Percentiles rank a stretch among this genome's conserved stretches.
These are phyloP conservation scores for Thermophis baileyi DNA, from an alignment of 2,113 vertebrate species.

Conservation along the genomic window DNA sequence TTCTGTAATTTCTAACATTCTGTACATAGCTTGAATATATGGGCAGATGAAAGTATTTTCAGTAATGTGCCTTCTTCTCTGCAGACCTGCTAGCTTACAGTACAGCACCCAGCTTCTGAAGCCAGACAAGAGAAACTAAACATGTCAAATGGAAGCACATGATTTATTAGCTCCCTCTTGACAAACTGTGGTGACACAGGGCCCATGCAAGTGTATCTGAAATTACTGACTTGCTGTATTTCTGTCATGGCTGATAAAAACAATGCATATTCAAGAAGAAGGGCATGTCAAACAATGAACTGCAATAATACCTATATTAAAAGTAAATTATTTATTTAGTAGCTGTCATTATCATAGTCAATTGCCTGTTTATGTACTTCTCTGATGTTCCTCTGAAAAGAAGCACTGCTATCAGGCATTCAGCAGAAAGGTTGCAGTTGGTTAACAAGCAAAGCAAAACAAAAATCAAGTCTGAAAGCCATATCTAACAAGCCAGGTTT, in stretches of 20 bases:
- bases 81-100: slow-evolving; percentile 52
- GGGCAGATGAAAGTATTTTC: slow-evolving; percentile 57
- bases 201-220: slow-evolving; percentile 55
- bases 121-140: slow-evolving; percentile 56
- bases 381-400: slow-evolving; percentile 9
- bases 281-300: slow-evolving; percentile 43
- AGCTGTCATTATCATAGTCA: slow-evolving; percentile 22
- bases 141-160: slow-evolving; percentile 58
- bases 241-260: slow-evolving; percentile 52
- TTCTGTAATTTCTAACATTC: slow-evolving; percentile 49
- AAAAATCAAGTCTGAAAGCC: background rate
- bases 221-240: slow-evolving; percentile 50
- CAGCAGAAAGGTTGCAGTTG: background rate
- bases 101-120: slow-evolving; percentile 47
- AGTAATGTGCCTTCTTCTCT: slow-evolving; percentile 46
- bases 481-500: background rate
- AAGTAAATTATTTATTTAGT: slow-evolving; percentile 39
- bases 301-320: slow-evolving; percentile 40
- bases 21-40: slow-evolving; percentile 51
- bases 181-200: slow-evolving; percentile 47
- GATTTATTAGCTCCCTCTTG: slow-evolving; percentile 63
- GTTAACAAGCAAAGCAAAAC: background rate
- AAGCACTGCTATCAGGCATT: background rate
- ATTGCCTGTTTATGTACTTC: background rate
- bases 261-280: slow-evolving; percentile 41